Conservation (phyloP, 2,113 vertebrate species). For the Odobenus rosmarus region DNA sequence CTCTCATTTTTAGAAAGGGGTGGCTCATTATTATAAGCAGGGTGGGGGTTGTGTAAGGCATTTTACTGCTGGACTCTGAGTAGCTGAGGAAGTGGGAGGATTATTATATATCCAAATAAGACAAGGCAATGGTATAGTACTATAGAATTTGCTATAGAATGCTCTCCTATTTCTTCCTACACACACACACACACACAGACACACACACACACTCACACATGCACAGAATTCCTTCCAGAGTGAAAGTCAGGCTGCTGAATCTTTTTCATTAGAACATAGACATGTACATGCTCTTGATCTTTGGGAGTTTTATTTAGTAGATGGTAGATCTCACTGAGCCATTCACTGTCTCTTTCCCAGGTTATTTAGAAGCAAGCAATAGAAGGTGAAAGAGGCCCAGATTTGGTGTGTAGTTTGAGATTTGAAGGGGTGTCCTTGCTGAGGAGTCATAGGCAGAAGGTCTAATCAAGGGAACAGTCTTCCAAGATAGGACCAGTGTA, state of each 20-base stretch:
- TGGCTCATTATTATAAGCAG: slow-evolving; percentile 70
- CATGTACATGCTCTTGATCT: neutral
- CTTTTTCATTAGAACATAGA: neutral
- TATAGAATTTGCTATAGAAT: slow-evolving; percentile 1
- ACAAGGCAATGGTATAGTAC: neutral
- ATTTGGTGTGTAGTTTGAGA: neutral
- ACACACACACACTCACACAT: neutral
- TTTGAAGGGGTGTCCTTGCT: neutral
- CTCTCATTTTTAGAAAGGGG: slow-evolving; percentile 79
- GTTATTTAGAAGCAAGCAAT: neutral
- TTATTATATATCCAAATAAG: slow-evolving; percentile 11
- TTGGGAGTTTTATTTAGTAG: neutral
- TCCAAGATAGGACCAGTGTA: neutral
- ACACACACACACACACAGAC: neutral
- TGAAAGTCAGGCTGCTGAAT: neutral
- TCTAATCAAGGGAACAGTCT: neutral
- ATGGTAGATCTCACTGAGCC: neutral
- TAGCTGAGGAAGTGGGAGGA: slow-evolving; percentile 34
- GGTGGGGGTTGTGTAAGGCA: slow-evolving; percentile 42
- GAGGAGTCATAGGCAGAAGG: neutral
- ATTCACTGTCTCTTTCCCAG: neutral
- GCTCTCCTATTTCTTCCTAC: neutral
- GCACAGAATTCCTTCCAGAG: neutral
- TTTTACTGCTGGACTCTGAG: slow-evolving; percentile 66
- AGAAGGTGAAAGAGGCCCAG: neutral